A percentile compares a stretch with the other conserved stretches of the same genome.
Conservation (phyloP, 2,888 invertebrate genomes). For the Standfussiana lucernea region DNA sequence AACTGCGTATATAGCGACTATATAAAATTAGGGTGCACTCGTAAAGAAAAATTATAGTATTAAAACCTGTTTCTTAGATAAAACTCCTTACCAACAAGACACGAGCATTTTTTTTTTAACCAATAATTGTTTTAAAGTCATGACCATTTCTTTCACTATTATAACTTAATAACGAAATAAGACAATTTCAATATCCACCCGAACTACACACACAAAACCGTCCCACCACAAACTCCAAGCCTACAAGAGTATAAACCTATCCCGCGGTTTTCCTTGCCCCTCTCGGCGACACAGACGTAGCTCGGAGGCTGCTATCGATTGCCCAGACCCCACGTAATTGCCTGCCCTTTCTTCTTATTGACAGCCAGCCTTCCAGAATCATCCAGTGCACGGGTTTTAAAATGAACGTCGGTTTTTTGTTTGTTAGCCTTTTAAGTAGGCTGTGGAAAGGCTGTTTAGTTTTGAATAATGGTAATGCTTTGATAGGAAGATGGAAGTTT, state of each 20-base stretch:
- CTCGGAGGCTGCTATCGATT: constrained; percentile 80
- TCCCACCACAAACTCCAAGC: constrained; percentile 18
- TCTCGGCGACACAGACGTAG: constrained; percentile 70
- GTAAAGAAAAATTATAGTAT: neutral
- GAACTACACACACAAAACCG: neutral
- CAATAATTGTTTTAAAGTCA: neutral
- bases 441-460: neutral
- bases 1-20: neutral
- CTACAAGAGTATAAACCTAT: constrained; percentile 3
- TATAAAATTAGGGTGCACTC: neutral
- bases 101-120: neutral
- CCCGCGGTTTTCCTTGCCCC: constrained; percentile 59
- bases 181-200: neutral
- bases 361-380: constrained; percentile 76
- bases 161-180: neutral
- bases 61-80: neutral
- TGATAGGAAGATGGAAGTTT: neutral
- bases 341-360: constrained; percentile 83
- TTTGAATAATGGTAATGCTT: neutral
- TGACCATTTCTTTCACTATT: neutral
- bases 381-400: constrained; percentile 68
- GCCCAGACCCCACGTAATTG: constrained; percentile 78
- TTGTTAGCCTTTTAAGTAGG: constrained; percentile 24
- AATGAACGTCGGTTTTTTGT: constrained; percentile 58
- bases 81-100: neutral